Conservation (phyloP, 2,888 invertebrate genomes). For the Crossocerus cetratus region DNA sequence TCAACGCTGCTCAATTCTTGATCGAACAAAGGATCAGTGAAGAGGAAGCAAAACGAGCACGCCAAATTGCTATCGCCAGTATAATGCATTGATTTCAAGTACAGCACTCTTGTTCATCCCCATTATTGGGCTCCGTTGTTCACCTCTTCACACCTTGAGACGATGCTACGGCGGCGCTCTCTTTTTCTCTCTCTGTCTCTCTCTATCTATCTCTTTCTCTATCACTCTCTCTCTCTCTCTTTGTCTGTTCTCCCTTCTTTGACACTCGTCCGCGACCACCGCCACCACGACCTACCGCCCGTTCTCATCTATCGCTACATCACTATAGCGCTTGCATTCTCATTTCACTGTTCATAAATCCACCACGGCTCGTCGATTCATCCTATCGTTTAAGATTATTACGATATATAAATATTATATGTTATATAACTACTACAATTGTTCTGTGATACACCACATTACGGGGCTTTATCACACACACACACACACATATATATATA, state of each 20-base stretch:
- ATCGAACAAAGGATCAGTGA: constrained; percentile 98
- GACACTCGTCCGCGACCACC: constrained; percentile 46
- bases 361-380: constrained; percentile 74
- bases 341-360: constrained; percentile 71
- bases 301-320: constrained; percentile 70
- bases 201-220: constrained; percentile 11
- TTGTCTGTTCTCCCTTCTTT: constrained; percentile 42
- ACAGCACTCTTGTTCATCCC: constrained; percentile 62
- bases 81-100: constrained; percentile 83
- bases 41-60: constrained; percentile 96
- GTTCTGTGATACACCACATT: constrained; percentile 77
- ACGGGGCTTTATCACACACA: constrained; percentile 76
- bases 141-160: constrained; percentile 59
- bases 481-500: neutral
- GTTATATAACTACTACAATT: constrained; percentile 74
- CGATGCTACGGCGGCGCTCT: constrained; percentile 50
- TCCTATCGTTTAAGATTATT: constrained; percentile 73
- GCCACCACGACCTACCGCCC: constrained; percentile 58
- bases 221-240: constrained; percentile 1
- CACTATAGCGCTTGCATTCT: constrained; percentile 73
- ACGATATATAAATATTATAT: constrained; percentile 67
- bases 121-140: constrained; percentile 64
- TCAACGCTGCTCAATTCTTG: constrained; percentile 94
- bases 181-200: constrained; percentile 50
- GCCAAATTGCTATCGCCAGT: constrained; percentile 89